Conservation (phyloP, 2,797 vertebrate genomes). For the Thalassophryne amazonica region DNA sequence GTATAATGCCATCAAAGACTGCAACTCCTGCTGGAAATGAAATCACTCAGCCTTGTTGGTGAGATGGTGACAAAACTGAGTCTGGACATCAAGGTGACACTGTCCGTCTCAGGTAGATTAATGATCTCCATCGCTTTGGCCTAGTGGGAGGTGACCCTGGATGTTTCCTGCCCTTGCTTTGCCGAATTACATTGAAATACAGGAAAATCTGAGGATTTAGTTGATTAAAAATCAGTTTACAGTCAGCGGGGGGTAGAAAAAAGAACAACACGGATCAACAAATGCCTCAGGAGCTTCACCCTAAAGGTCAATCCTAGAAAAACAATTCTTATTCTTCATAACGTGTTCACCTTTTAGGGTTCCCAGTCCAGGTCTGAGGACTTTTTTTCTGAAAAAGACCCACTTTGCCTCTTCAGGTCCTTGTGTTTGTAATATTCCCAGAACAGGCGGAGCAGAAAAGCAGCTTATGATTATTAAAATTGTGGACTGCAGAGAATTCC, state of each 20-base stretch:
- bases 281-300: conserved; percentile 8
- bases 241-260: conserved; percentile 14
- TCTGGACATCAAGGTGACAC: conserved; percentile 35
- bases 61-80: conserved; percentile 30
- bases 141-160: conserved; percentile 1
- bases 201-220: conserved; percentile 68
- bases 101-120: conserved; percentile 12
- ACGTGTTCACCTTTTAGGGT: conserved; percentile 16
- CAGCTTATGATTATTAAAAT: conserved; percentile 79
- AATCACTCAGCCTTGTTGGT: conserved; percentile 23
- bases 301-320: conserved; percentile 16
- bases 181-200: conserved; percentile 61
- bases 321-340: conserved; percentile 4
- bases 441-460: conserved; percentile 71
- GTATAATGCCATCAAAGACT: conserved; percentile 39
- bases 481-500: conserved; percentile 62
- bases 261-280: conserved; percentile 51
- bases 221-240: conserved; percentile 62
- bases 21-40: conserved; percentile 37
- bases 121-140: conserved; percentile 15
- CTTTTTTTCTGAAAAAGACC: conserved; percentile 30
- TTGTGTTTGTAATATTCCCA: conserved; percentile 51
- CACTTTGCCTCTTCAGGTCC: conserved; percentile 27
- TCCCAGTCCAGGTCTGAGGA: conserved; percentile 23
- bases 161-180: conserved; percentile 15